Conservation (phyloP, 1,140 invertebrate species). For the Temnothorax longispinosus region DNA sequence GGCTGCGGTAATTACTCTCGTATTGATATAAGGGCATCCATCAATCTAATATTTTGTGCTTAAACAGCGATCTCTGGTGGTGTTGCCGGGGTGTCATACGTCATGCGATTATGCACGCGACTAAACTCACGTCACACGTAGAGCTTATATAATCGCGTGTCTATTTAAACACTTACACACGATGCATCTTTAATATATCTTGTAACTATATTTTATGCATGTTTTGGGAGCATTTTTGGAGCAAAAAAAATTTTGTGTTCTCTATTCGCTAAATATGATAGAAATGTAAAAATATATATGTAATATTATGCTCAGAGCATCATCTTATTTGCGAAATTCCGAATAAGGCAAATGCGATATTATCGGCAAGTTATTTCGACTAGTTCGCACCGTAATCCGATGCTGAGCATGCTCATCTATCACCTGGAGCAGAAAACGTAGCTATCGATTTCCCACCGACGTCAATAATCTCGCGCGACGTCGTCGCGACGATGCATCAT, state of each 20-base stretch:
- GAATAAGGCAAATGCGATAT: slow-evolving; percentile 25
- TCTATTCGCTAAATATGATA: neutral
- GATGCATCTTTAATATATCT: neutral
- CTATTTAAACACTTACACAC: neutral
- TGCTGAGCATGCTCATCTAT: slow-evolving; percentile 65
- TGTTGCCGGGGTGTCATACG: neutral
- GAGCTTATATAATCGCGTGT: neutral
- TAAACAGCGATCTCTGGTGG: neutral
- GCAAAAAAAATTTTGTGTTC: neutral
- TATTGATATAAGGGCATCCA: slow-evolving; percentile 2
- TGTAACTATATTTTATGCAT: neutral
- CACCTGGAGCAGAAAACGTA: slow-evolving; percentile 30
- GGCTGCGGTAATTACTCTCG: slow-evolving; percentile 1
- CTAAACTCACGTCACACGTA: neutral
- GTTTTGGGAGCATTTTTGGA: neutral
- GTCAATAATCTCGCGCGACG: slow-evolving; percentile 63
- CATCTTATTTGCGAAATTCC: neutral
- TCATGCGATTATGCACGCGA: too few relatives aligned
- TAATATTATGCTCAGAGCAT: too few relatives aligned
- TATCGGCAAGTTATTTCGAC: slow-evolving; percentile 34
- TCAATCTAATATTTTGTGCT: slow-evolving; percentile 29
- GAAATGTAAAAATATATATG: neutral
- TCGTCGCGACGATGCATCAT: slow-evolving; percentile 64
- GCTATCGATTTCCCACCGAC: slow-evolving; percentile 59
- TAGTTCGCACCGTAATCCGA: slow-evolving; percentile 40